Base-by-base conservation (phyloP, 1,140 invertebrate species). In the Drosophila burlai region DNA sequence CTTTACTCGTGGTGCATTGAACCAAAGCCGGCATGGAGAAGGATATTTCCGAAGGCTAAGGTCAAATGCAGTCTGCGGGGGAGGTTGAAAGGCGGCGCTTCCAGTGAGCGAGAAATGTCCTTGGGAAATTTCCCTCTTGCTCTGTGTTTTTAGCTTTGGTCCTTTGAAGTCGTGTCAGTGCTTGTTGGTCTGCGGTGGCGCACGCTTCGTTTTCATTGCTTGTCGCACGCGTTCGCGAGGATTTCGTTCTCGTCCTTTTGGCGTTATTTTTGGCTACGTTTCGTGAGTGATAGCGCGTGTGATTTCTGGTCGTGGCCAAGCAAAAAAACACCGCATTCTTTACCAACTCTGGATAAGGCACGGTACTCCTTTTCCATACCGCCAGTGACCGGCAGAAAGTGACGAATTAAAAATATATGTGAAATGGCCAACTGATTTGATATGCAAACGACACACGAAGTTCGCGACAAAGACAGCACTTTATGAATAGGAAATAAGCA, bases 311-410 rank as follows among this genome's bases (percentile, higher is more conserved):
- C 49, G 46, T 65, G 58, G 31, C 47, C 47, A 77, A 26, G 0
- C 6, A 9, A 50, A n/a, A n/a, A 49, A 73, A 61, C 45, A 4
- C 15, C 1, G 31, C 81, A 85, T 90, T 85, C 72, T 80, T 90
- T 90, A 71, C 40, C 81, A 80, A 80, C 85, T 80, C 72, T 85
- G 85, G 85, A 90, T 90, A 85, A 82, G 79, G 76, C 80, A 82
- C 76, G 61, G 49, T 63, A 26, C 18, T 36, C 40, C 50, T 49
- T 47, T 57, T 29, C 40, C 26, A 3, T 6, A 34, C 21, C 29
- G 34, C 52, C 46, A 50, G 31, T 31, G 31, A 38, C 42, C 21
- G 31, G 38, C 26, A 63, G 66, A 59, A 50, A 57, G 68, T 73
- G 49, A 58, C 38, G 47, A 65, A 66, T 31, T 55, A 54, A 64